Evolutionary conservation across 2,888 invertebrate genomes (phyloP).

Genomic region (Volucella inanis): DNA sequence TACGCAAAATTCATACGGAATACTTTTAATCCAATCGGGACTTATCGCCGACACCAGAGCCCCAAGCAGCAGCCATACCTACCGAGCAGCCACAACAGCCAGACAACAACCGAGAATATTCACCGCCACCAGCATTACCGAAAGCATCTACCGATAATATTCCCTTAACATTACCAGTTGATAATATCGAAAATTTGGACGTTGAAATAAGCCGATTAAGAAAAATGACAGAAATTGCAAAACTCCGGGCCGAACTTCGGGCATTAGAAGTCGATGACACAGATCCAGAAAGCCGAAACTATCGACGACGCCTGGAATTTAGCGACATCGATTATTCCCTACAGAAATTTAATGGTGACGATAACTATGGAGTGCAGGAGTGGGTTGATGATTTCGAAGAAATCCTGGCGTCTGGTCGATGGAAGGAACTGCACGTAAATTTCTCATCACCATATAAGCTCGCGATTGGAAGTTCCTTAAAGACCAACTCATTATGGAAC

Average conservation of each 20-base stretch:
- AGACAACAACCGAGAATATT: slow-evolving; percentile 6
- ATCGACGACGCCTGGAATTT: slow-evolving; percentile 16
- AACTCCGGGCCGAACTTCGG: slow-evolving; percentile 5
- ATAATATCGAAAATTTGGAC: background rate
- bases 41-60: background rate
- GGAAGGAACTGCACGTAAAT: slow-evolving; percentile 12
- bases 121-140: slow-evolving; percentile 5
- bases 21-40: background rate
- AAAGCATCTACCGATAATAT: slow-evolving; percentile 1
- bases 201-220: slow-evolving; percentile 2
- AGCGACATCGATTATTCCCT: slow-evolving; percentile 14
- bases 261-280: slow-evolving; percentile 1
- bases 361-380: slow-evolving; percentile 12
- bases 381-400: slow-evolving; percentile 29
- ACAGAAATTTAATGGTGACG: slow-evolving; percentile 36
- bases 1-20: background rate
- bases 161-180: background rate
- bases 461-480: slow-evolving; percentile 17
- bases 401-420: slow-evolving; percentile 28
- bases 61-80: slow-evolving; percentile 6
- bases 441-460: slow-evolving; percentile 15
- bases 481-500: background rate
- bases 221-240: slow-evolving; percentile 9
- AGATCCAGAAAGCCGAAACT: background rate
- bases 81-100: background rate